These are phyloP conservation scores for Lepas anatifera DNA, from an alignment of 2,888 invertebrate genomes.

Conservation along the genomic window DNA sequence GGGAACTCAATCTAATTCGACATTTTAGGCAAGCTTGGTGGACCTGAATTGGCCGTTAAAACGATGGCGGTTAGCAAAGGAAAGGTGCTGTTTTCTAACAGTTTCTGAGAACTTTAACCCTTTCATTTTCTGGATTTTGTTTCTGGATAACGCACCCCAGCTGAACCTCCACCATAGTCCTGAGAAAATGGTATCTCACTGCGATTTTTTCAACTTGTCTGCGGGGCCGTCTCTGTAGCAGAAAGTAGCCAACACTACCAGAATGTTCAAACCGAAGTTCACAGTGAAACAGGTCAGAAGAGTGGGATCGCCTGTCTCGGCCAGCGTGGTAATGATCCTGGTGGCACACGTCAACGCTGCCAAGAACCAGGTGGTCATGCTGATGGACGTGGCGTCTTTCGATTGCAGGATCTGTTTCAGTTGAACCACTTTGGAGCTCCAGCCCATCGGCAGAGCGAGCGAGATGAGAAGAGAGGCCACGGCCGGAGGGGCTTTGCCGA, in stretches of 20 bases:
- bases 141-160: too few species aligned
- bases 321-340: slow-evolving; percentile 1
- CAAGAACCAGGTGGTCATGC: neutral
- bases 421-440: slow-evolving; percentile 1
- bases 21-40: too few species aligned
- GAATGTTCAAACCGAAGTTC: neutral
- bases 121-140: too few species aligned
- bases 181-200: too few species aligned
- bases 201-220: too few species aligned
- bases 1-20: too few species aligned
- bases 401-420: neutral
- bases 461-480: neutral
- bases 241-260: neutral
- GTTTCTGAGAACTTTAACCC: too few species aligned
- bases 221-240: neutral
- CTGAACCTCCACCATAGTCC: too few species aligned
- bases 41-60: too few species aligned
- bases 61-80: too few species aligned
- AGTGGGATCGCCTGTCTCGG: neutral
- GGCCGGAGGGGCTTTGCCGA: neutral
- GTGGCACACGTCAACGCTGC: neutral
- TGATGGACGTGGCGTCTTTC: neutral
- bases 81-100: too few species aligned
- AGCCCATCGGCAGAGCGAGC: neutral
- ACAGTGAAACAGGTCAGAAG: neutral